These are phyloP conservation scores for Lasius fuliginosus DNA, from an alignment of 2,888 invertebrate species.

Conservation along the genomic window DNA sequence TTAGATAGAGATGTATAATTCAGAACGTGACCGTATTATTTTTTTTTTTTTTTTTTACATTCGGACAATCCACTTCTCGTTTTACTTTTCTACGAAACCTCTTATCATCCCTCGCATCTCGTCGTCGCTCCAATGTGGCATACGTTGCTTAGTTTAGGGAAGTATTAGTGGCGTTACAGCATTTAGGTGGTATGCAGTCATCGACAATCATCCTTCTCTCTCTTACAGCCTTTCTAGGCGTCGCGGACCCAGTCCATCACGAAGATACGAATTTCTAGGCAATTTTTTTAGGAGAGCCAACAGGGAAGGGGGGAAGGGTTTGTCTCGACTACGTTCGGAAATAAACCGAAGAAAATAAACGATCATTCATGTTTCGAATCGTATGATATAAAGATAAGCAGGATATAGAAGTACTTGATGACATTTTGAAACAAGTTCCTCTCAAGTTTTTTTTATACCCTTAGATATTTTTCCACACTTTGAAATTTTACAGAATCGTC, in stretches of 20 bases:
- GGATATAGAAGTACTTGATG: constrained; percentile 37
- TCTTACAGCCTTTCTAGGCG: constrained; percentile 86
- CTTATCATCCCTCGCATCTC: constrained; percentile 44
- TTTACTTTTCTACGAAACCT: constrained; percentile 21
- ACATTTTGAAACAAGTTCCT: constrained; percentile 52
- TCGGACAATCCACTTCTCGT: constrained; percentile 12
- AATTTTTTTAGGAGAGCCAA: constrained; percentile 59
- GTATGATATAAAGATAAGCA: constrained; percentile 7
- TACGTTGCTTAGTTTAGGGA: constrained; percentile 64
- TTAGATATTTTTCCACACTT: constrained; percentile 46
- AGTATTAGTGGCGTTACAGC: constrained; percentile 82
- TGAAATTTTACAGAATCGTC: constrained; percentile 65
- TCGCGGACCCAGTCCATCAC: constrained; percentile 81
- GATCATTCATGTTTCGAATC: constrained; percentile 28
- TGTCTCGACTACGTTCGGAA: constrained; percentile 31
- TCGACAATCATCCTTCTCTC: constrained; percentile 79
- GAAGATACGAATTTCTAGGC: constrained; percentile 76
- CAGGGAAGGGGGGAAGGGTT: constrained; percentile 65
- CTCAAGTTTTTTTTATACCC: constrained; percentile 52
- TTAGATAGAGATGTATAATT: constrained; percentile 70
- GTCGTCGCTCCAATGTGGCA: constrained; percentile 49
- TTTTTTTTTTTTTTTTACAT: not conserved
- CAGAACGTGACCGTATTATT: not conserved
- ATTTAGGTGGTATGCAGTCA: constrained; percentile 80
- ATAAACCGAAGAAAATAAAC: constrained; percentile 15